Evolutionary conservation across 2,888 invertebrate species (phyloP).

Genomic region (Synanthedon andrenaeformis): DNA sequence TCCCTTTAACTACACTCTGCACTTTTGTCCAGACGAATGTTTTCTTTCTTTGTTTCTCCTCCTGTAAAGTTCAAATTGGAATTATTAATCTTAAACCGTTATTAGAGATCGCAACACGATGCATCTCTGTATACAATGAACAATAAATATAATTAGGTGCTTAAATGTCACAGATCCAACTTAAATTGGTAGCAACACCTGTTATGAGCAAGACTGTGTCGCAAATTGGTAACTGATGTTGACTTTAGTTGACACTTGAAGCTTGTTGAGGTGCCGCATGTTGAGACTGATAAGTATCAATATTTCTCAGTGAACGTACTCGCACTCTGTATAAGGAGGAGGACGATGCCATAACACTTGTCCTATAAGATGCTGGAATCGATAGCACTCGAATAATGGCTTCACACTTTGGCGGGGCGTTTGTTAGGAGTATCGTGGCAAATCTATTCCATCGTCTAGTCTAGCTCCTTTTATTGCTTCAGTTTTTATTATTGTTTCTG

Average conservation of each 20-base stretch:
- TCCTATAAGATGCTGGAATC: slow-evolving; percentile 44
- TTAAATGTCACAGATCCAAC: slow-evolving; percentile 7
- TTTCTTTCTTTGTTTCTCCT: slow-evolving; percentile 18
- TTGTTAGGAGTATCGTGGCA: slow-evolving; percentile 30
- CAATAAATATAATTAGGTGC: not conserved
- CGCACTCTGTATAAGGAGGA: slow-evolving; percentile 46
- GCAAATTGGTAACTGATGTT: slow-evolving; percentile 44
- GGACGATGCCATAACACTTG: slow-evolving; percentile 60
- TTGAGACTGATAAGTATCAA: slow-evolving; percentile 51
- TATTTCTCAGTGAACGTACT: slow-evolving; percentile 38
- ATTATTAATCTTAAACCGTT: not conserved
- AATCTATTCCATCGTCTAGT: slow-evolving; percentile 13
- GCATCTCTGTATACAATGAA: not conserved
- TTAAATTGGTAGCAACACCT: slow-evolving; percentile 35
- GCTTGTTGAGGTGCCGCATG: slow-evolving; percentile 37
- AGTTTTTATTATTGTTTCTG: slow-evolving; percentile 6
- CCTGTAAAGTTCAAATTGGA: slow-evolving; percentile 19
- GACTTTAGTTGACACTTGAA: slow-evolving; percentile 36
- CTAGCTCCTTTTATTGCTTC: slow-evolving; percentile 4
- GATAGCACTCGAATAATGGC: slow-evolving; percentile 35
- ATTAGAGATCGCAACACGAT: not conserved
- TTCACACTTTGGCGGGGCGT: slow-evolving; percentile 32
- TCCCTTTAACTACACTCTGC: slow-evolving; percentile 55
- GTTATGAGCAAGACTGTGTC: slow-evolving; percentile 51
- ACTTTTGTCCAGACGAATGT: slow-evolving; percentile 48